phyloP scores from a whole-genome alignment of 2,113 vertebrate genomes.

The Mesitornis unicolor region DNA sequence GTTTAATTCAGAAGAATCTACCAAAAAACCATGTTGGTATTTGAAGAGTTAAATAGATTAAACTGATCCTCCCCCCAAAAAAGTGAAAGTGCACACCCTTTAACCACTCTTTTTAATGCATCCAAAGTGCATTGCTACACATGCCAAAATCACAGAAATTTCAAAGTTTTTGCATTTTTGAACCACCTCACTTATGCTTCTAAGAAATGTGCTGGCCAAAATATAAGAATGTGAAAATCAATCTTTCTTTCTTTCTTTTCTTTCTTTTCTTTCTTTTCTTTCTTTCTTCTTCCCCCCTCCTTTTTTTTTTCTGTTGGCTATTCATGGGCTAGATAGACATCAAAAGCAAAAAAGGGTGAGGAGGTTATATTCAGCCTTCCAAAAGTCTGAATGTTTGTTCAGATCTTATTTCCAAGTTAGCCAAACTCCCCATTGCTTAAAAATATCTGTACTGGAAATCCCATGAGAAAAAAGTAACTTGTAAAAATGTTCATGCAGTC shows the following conservation, averaged over 20 bases:
- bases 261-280: not conserved
- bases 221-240: conserved; percentile 24
- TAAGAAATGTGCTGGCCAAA: conserved; percentile 21
- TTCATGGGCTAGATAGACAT: not conserved
- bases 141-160: conserved; percentile 24
- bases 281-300: not conserved
- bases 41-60: not conserved
- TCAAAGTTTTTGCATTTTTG: not conserved
- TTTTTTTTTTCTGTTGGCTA: not conserved
- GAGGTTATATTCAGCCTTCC: not conserved
- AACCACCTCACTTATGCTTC: not conserved
- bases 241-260: not conserved
- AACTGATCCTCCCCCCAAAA: not conserved
- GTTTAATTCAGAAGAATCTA: not conserved
- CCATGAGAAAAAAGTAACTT: not conserved
- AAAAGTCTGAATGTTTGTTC: not conserved
- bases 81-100: not conserved
- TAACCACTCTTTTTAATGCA: not conserved
- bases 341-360: not conserved
- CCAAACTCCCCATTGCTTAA: not conserved
- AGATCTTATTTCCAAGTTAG: not conserved
- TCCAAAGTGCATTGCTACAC: not conserved
- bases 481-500: not conserved
- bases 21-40: not conserved
- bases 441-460: not conserved